Evolutionary conservation across 2,888 invertebrate species (phyloP), one percentile per base, ranked within the genome.

Genomic region (Drosophila gaucha): DNA sequence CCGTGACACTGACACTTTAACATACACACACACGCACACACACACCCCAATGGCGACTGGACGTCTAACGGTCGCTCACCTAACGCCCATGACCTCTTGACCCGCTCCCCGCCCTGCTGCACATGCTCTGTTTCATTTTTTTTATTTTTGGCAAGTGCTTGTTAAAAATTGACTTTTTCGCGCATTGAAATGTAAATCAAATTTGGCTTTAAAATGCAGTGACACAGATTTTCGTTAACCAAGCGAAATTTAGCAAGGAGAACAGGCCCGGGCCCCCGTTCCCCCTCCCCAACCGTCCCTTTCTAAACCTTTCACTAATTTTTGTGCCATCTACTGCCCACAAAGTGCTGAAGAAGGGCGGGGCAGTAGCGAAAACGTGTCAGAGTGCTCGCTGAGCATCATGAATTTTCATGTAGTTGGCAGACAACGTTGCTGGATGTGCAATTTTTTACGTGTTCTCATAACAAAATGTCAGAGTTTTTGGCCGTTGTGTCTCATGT

Each of bases 371-470:
- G 6, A n/a, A 75, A 56, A 86, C 70, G 67, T 80, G 80, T 80
- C 87, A 80, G 74, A 60, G 65, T 64, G 52, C 63, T 62, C 43
- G 74, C 54, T 49, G 68, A 63, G 67, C 79, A 79, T 82, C 88
- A 82, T 82, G 82, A 82, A 82, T 82, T 82, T 82, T 85, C 82
- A 82, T 82, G 83, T 87, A 82, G 69, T 85, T 46, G 65, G 44
- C 66, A 84, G 80, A 86, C 87, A 80, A 77, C 80, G 78, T 80
- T 74, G 67, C 77, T 64, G 69, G 74, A 79, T 86, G 80, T 86
- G 87, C 84, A 88, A 84, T 84, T 84, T 84, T 88, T 84, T 84
- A 84, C 84, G 84, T 84, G 84, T 84, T 84, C 65, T 80, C 87
- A 84, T 84, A 86, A 84, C 80, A 77, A 84, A 88, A 71, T 84